These are phyloP conservation scores for Marmota monax DNA, from an alignment of 2,113 vertebrate species.

Conservation along the genomic window DNA sequence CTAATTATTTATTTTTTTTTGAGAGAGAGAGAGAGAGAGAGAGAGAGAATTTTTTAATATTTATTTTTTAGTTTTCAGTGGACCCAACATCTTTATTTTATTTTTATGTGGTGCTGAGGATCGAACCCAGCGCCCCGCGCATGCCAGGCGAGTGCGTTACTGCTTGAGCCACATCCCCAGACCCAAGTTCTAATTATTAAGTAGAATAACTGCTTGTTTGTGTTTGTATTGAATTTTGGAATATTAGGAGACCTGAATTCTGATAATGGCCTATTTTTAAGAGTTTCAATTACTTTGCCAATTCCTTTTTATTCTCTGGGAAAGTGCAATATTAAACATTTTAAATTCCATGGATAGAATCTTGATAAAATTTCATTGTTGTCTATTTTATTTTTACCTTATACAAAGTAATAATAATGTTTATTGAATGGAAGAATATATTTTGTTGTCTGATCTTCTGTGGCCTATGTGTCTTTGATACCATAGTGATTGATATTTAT, in stretches of 20 bases:
- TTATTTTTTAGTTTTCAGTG: no score
- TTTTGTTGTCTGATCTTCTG: background rate
- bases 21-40: no score
- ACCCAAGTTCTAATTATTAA: background rate
- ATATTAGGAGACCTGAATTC: background rate
- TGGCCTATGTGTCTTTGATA: background rate
- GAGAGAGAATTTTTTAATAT: no score
- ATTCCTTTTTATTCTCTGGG: background rate
- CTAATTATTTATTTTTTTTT: background rate
- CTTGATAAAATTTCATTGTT: background rate
- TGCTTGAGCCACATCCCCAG: no score
- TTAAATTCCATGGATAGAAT: background rate
- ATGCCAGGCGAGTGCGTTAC: no score
- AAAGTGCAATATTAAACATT: background rate
- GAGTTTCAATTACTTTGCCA: background rate
- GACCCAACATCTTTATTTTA: no score
- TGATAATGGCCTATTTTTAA: background rate
- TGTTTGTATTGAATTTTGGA: background rate
- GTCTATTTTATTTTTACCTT: background rate
- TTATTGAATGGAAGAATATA: background rate
- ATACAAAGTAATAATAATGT: background rate
- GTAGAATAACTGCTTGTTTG: background rate
- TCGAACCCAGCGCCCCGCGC: no score
- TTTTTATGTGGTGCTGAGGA: no score
- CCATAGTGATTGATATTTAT: background rate